These are phyloP conservation scores for Pipistrellus nathusii DNA, from an alignment of 2,797 vertebrate species.

Conservation along the genomic window DNA sequence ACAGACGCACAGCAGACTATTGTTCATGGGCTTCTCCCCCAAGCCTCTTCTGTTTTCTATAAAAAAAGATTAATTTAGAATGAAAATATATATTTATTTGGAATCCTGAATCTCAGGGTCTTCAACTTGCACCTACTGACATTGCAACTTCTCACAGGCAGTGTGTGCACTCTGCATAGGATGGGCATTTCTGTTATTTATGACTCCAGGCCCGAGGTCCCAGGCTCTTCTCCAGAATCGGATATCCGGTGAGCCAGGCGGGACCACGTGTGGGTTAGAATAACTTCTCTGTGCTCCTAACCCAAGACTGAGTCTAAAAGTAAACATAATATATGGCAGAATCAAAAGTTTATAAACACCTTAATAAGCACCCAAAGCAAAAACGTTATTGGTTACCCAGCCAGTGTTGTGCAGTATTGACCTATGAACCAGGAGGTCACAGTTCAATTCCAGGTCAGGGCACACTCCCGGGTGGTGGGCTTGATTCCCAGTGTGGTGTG, in stretches of 20 bases:
- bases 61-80: slow-evolving; percentile 24
- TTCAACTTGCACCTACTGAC: slow-evolving; percentile 15
- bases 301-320: slow-evolving; percentile 17
- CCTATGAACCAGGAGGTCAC: no score
- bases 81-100: slow-evolving; percentile 25
- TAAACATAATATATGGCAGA: slow-evolving; percentile 14
- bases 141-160: background rate
- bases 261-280: slow-evolving; percentile 23
- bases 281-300: slow-evolving; percentile 43
- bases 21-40: background rate
- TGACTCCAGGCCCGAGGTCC: background rate
- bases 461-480: no score
- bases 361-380: slow-evolving; percentile 33
- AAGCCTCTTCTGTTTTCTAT: slow-evolving; percentile 39
- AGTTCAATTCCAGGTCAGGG: no score
- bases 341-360: slow-evolving; percentile 41
- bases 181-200: slow-evolving; percentile 31
- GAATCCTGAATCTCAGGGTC: background rate
- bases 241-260: background rate
- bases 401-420: no score
- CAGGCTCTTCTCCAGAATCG: background rate
- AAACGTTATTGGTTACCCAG: background rate
- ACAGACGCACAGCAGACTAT: background rate
- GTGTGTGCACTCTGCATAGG: background rate
- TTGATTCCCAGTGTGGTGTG: no score